Percentiles rank a stretch among this genome's conserved stretches.
Conservation (phyloP, 2,113 vertebrate genomes). For the Mobula hypostoma region DNA sequence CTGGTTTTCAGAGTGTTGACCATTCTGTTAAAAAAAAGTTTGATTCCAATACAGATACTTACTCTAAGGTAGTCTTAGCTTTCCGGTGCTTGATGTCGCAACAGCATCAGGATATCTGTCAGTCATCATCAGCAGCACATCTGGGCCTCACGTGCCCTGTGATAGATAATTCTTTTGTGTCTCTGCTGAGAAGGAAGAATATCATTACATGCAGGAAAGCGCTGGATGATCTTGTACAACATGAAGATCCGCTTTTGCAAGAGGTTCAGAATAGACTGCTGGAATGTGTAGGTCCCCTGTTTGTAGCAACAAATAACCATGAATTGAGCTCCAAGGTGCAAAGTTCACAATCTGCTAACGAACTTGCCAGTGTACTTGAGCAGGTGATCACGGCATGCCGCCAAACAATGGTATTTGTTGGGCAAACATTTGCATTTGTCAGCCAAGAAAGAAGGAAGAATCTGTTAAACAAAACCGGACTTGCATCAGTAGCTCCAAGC, state of each 20-base stretch:
- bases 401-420: constrained; percentile 22
- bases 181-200: not conserved
- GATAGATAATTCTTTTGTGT: constrained; percentile 34
- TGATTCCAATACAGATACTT: constrained; percentile 9
- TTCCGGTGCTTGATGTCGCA: constrained; percentile 23
- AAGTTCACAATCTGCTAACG: not conserved
- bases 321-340: constrained; percentile 13
- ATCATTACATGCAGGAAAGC: constrained; percentile 23
- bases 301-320: not conserved
- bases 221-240: constrained; percentile 3
- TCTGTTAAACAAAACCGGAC: constrained; percentile 2
- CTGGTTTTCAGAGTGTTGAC: constrained; percentile 22
- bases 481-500: constrained; percentile 17
- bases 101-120: constrained; percentile 28
- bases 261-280: constrained; percentile 13
- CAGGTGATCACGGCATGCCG: constrained; percentile 11
- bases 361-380: not conserved
- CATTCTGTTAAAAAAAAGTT: constrained; percentile 5
- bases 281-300: constrained; percentile 9
- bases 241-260: constrained; percentile 29
- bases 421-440: constrained; percentile 34
- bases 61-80: not conserved
- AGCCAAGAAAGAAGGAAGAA: constrained; percentile 29
- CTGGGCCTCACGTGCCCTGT: constrained; percentile 20
- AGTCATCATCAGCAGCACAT: not conserved